These are phyloP conservation scores for Hoplodrina blanda DNA, from an alignment of 2,888 invertebrate species.

Conservation along the genomic window DNA sequence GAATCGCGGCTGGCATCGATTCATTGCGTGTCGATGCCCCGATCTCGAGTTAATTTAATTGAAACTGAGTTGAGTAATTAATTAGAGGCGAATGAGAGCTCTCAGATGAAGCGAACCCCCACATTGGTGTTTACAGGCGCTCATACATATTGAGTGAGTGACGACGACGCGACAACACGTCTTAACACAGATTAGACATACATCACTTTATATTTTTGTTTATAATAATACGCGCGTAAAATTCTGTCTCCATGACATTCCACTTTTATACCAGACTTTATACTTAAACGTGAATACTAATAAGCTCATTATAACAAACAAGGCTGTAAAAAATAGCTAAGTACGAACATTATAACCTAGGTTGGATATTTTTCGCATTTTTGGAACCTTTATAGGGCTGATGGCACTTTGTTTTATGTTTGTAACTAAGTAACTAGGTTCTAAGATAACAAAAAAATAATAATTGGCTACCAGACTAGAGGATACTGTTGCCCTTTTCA, in stretches of 20 bases:
- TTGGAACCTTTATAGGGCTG: slow-evolving; percentile 17
- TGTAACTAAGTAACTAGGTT: slow-evolving; percentile 5
- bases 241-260: slow-evolving; percentile 46
- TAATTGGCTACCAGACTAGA: neutral
- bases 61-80: slow-evolving; percentile 90
- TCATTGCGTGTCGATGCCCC: slow-evolving; percentile 87
- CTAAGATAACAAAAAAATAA: slow-evolving; percentile 2
- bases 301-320: slow-evolving; percentile 63
- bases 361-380: slow-evolving; percentile 29
- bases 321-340: slow-evolving; percentile 45
- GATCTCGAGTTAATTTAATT: slow-evolving; percentile 89
- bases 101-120: slow-evolving; percentile 82
- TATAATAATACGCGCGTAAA: slow-evolving; percentile 60
- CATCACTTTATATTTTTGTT: slow-evolving; percentile 65
- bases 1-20: slow-evolving; percentile 85
- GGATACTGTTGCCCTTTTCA: neutral
- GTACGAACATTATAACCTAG: slow-evolving; percentile 37
- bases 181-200: slow-evolving; percentile 65
- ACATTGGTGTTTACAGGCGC: slow-evolving; percentile 80
- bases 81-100: slow-evolving; percentile 89
- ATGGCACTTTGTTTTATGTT: slow-evolving; percentile 20
- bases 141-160: slow-evolving; percentile 74
- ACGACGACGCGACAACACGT: slow-evolving; percentile 61
- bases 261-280: slow-evolving; percentile 58
- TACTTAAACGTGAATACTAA: slow-evolving; percentile 64